Evolutionary conservation across 2,113 vertebrate genomes (phyloP).

Genomic region (Sorex fumeus): DNA sequence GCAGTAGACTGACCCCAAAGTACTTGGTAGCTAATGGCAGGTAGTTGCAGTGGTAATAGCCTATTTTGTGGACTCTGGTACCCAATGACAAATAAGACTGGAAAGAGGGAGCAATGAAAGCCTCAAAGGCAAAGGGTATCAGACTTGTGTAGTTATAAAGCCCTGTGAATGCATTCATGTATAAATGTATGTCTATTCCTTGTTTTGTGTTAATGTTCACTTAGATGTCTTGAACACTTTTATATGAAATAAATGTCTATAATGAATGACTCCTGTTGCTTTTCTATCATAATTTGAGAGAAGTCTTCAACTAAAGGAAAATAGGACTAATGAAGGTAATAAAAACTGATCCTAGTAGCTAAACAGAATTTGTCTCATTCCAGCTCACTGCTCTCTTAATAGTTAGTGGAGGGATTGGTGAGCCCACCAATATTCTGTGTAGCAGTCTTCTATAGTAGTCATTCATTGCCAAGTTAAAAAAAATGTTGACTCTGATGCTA

Average conservation of each 20-base stretch:
- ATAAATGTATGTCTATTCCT: conserved; percentile 13
- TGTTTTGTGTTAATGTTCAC: conserved; percentile 59
- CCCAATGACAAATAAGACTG: not conserved
- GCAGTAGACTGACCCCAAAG: not conserved
- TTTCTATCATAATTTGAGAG: conserved; percentile 55
- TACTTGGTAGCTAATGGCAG: not conserved
- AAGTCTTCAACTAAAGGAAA: conserved; percentile 14
- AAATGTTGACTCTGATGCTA: not conserved
- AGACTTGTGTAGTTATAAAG: not conserved
- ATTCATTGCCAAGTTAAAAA: not conserved
- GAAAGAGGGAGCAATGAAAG: not conserved
- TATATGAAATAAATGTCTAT: conserved; percentile 74
- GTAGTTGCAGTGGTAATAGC: not conserved
- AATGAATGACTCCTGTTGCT: conserved; percentile 60
- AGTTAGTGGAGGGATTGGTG: not conserved
- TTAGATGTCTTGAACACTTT: conserved; percentile 71
- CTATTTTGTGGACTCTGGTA: not conserved
- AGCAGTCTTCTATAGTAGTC: not conserved
- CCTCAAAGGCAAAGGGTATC: not conserved
- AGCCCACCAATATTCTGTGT: not conserved
- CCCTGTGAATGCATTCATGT: conserved; percentile 56
- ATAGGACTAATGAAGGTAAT: not conserved
- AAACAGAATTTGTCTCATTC: not conserved
- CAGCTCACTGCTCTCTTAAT: not conserved
- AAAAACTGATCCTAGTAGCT: not conserved